These are phyloP conservation scores for Seriola dumerili DNA, from an alignment of 2,113 vertebrate species.

Conservation along the genomic window DNA sequence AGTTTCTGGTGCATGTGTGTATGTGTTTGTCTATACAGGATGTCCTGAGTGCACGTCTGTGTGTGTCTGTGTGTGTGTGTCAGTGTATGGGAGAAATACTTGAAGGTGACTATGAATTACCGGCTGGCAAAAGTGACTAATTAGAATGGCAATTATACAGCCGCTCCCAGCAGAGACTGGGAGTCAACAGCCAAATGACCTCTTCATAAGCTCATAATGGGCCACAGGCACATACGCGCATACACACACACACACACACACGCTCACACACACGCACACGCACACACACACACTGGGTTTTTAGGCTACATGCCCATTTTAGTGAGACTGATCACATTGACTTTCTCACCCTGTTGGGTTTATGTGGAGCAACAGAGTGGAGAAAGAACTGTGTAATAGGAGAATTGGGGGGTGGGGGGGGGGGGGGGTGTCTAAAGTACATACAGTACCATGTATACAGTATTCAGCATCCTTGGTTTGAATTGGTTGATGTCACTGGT, in stretches of 20 bases:
- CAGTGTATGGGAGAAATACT: conserved; percentile 50
- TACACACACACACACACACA: conserved; percentile 9
- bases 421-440: not conserved
- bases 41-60: not conserved
- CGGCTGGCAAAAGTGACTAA: conserved; percentile 77
- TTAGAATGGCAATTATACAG: conserved; percentile 80
- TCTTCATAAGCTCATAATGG: conserved; percentile 70
- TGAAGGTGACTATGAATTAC: conserved; percentile 82
- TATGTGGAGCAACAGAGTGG: conserved; percentile 21
- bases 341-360: conserved; percentile 25
- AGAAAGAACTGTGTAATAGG: conserved; percentile 12
- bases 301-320: conserved; percentile 31
- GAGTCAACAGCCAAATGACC: conserved; percentile 81
- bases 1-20: conserved; percentile 19
- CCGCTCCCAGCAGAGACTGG: conserved; percentile 70
- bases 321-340: conserved; percentile 50
- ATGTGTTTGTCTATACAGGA: conserved; percentile 9
- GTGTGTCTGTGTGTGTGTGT: conserved; percentile 6
- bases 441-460: not conserved
- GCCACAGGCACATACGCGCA: conserved; percentile 11
- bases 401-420: accelerated
- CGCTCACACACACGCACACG: not conserved
- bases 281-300: conserved; percentile 10
- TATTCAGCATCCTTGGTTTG: not conserved
- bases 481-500: not conserved